phyloP scores from a whole-genome alignment of 2,797 vertebrate species.

The Hyperoplus lanceolatus region DNA sequence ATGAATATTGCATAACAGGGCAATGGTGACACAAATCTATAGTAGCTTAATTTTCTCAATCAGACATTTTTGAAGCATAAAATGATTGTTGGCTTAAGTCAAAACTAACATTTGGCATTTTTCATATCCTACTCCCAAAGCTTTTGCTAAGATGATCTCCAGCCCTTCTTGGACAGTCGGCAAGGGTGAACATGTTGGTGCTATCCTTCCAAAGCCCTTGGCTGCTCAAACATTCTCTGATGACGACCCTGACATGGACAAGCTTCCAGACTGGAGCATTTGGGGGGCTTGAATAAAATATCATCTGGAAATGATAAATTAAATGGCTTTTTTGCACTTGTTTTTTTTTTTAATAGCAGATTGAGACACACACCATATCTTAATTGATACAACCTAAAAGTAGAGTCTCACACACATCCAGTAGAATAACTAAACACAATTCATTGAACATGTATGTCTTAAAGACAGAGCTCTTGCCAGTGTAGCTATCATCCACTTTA shows the following conservation, averaged over 20 bases:
- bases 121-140: background rate
- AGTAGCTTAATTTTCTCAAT: background rate
- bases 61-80: background rate
- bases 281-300: too few species aligned
- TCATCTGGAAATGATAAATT: too few species aligned
- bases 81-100: background rate
- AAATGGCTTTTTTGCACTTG: too few species aligned
- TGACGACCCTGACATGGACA: background rate
- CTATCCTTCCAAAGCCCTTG: background rate
- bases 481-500: too few species aligned
- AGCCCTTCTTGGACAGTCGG: constrained; percentile 68
- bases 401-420: too few species aligned
- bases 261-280: constrained; percentile 7
- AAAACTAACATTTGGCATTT: accelerated
- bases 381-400: too few species aligned
- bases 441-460: too few species aligned
- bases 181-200: background rate
- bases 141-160: constrained; percentile 34
- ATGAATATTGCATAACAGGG: background rate
- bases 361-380: too few species aligned
- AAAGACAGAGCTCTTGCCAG: too few species aligned
- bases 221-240: background rate
- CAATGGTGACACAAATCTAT: background rate
- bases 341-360: too few species aligned
- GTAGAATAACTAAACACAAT: too few species aligned